Conservation (phyloP, 2,113 vertebrate genomes). For the Labrus mixtus region DNA sequence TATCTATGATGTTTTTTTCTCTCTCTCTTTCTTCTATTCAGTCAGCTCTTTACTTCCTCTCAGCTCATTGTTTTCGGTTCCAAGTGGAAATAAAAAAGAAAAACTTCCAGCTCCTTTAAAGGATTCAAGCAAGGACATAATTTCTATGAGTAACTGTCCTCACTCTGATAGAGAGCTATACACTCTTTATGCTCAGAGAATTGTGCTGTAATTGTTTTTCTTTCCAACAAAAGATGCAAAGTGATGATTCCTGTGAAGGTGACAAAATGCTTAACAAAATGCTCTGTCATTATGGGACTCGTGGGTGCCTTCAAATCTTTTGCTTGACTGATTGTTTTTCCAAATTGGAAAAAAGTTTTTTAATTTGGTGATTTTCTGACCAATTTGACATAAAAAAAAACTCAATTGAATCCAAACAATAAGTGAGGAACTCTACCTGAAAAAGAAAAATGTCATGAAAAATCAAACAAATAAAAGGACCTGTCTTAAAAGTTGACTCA, state of each 20-base stretch:
- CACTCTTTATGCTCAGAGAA: constrained; percentile 25
- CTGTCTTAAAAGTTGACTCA: too few relatives aligned
- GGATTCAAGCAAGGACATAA: constrained; percentile 38
- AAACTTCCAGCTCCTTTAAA: constrained; percentile 49
- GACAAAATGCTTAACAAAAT: constrained; percentile 10
- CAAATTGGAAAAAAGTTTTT: too few relatives aligned
- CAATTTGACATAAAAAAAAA: too few relatives aligned
- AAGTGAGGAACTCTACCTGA: too few relatives aligned
- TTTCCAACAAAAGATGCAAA: constrained; percentile 11
- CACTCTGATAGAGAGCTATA: constrained; percentile 41
- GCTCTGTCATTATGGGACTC: neutral
- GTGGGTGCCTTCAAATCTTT: too few relatives aligned
- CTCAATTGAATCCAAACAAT: too few relatives aligned
- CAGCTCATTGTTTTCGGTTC: constrained; percentile 63
- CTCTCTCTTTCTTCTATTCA: constrained; percentile 31
- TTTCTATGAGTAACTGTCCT: constrained; percentile 36
- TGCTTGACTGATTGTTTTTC: too few relatives aligned
- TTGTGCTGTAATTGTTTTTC: constrained; percentile 10
- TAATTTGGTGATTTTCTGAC: too few relatives aligned
- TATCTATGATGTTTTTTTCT: constrained; percentile 47
- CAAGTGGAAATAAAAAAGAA: constrained; percentile 59
- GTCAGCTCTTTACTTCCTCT: constrained; percentile 44
- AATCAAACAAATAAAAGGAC: too few relatives aligned
- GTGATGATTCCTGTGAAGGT: constrained; percentile 9
- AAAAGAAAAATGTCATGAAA: too few relatives aligned